Percentiles rank a stretch among this genome's conserved stretches.
Conservation (phyloP, 2,113 vertebrate species). For the Tinamus guttatus region DNA sequence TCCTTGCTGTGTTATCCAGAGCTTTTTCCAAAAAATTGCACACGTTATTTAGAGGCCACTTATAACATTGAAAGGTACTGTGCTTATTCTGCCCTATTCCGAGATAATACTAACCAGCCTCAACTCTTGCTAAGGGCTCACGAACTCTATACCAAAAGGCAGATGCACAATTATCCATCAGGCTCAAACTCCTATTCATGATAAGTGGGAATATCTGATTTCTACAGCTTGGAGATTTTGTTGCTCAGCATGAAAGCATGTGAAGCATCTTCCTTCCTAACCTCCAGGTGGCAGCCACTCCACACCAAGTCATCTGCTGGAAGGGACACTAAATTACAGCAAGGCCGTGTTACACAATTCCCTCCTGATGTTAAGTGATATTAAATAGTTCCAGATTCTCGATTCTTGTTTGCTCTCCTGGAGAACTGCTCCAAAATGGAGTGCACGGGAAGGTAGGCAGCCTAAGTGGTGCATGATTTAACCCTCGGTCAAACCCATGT, state of each 20-base stretch:
- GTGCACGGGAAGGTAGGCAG: neutral
- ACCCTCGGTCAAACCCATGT: neutral
- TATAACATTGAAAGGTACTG: neutral
- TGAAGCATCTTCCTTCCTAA: neutral
- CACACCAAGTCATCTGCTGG: neutral
- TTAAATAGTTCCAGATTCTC: neutral
- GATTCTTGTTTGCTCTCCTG: neutral
- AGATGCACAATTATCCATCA: neutral
- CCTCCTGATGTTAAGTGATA: neutral
- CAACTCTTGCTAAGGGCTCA: neutral
- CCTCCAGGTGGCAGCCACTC: slow-evolving; percentile 64
- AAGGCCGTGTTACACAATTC: neutral
- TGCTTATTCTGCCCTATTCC: neutral
- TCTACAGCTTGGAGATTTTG: neutral
- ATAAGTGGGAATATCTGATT: neutral
- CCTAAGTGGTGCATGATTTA: neutral
- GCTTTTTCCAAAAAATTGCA: neutral
- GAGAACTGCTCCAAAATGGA: neutral
- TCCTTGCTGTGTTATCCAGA: neutral
- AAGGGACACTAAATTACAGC: neutral
- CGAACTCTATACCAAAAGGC: neutral
- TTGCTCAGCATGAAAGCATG: neutral
- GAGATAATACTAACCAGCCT: neutral
- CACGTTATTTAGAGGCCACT: neutral
- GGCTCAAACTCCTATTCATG: neutral